Evolutionary conservation across 2,888 invertebrate genomes (phyloP), one percentile per base, ranked within the genome.

Genomic region (Cylloceria caligata): DNA sequence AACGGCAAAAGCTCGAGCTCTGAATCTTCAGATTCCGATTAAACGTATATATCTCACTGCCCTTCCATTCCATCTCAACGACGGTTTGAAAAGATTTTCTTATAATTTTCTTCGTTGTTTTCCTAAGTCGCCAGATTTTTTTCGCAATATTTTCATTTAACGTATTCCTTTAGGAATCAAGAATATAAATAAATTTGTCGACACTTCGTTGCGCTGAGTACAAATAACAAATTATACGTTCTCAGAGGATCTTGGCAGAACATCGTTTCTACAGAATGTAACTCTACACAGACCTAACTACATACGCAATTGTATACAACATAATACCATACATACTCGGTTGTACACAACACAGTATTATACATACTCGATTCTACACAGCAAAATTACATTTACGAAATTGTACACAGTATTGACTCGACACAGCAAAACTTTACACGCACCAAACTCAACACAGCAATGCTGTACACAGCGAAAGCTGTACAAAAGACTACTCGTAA

Each of bases 1-100:
- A 83, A 80, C 49, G 80, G 73, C 13, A 82, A 78, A 19, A 86
- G 84, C 67, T 84, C 86, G 3, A 88, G 86, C 79, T 87, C 88
- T 13, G 89, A 88, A 80, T 86, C 86, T 21, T 87, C 87, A 3
- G 87, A 87, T 79, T 88, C 86, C 16, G 87, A 89, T 85, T 85
- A 84, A 87, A 49, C 84, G 64, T 42, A 67, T 30, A 16, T 39
- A 57, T 13, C 24, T 36, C 62, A 36, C 52, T 76, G 57, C 71
- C 19, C 42, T 21, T 24, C 13, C 21, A 24, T 42, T 62, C 5
- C 39, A 7, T 39, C 39, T 3, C 3, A 0, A 62, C n/a, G 2
- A 36, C 36, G 21, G 36, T 42, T 21, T 9, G 19, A 36, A 62
- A 57, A 13, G 1, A 34, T 49, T 49, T 4, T 49, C 3, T 36